These are phyloP conservation scores for Irena cyanogastra DNA, from an alignment of 2,113 vertebrate genomes.

Conservation along the genomic window DNA sequence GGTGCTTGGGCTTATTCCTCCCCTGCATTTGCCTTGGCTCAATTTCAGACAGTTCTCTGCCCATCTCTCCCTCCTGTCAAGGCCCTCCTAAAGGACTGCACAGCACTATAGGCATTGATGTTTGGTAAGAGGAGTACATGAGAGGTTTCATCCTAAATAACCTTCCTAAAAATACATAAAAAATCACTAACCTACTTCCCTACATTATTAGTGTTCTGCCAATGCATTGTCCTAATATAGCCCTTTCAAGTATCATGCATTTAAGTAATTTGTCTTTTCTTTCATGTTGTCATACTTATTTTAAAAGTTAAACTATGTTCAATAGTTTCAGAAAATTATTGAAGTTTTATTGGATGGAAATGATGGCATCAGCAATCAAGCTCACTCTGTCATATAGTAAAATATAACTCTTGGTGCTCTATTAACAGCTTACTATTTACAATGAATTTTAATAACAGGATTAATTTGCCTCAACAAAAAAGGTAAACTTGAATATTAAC, in stretches of 20 bases:
- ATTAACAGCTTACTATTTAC: neutral
- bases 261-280: neutral
- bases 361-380: neutral
- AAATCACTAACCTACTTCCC: neutral
- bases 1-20: accelerated
- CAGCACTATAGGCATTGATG: neutral
- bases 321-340: neutral
- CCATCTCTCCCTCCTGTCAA: no score
- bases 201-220: neutral
- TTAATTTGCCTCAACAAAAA: neutral
- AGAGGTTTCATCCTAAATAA: neutral
- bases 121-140: neutral
- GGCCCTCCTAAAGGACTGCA: neutral
- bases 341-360: neutral
- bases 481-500: neutral
- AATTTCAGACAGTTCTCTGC: neutral
- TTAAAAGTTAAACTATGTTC: neutral
- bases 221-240: neutral
- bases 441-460: neutral
- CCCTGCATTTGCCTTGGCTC: accelerated
- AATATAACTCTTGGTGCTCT: neutral
- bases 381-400: neutral
- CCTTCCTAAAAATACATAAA: neutral
- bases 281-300: neutral
- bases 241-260: neutral